Percentiles rank a stretch among this genome's conserved stretches.
Conservation (phyloP, 2,888 invertebrate genomes). For the Stenoptilia bipunctidactyla region DNA sequence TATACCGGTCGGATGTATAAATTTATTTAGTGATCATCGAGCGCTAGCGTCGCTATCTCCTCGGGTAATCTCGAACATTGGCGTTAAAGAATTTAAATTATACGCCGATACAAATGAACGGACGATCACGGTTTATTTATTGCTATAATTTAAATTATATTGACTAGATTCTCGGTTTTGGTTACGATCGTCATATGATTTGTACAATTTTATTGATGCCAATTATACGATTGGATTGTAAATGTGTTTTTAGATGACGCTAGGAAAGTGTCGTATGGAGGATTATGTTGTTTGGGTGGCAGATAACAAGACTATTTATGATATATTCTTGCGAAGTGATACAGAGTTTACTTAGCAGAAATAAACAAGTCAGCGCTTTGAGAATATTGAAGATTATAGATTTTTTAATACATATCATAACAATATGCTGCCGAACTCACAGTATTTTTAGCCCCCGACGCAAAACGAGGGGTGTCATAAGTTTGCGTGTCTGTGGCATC, state of each 20-base stretch:
- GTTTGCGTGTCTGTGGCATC: no score
- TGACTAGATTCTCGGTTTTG: constrained; percentile 53
- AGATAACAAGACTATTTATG: no score
- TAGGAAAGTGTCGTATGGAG: no score
- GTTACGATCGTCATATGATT: constrained; percentile 52
- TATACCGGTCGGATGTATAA: constrained; percentile 66
- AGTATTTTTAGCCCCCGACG: no score
- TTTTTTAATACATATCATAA: no score
- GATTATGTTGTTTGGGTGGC: no score
- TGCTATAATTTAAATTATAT: constrained; percentile 66
- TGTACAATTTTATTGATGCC: constrained; percentile 34
- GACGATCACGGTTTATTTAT: constrained; percentile 59
- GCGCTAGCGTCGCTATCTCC: constrained; percentile 66
- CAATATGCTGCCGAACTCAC: no score
- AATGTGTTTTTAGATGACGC: constrained; percentile 15
- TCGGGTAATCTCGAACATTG: constrained; percentile 70
- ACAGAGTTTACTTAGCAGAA: no score
- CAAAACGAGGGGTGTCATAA: no score
- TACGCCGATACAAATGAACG: constrained; percentile 70
- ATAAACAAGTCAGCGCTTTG: no score
- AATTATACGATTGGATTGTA: constrained; percentile 24
- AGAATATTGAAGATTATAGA: no score
- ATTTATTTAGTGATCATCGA: constrained; percentile 65
- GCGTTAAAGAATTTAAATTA: constrained; percentile 73
- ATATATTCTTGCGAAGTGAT: no score